Evolutionary conservation across 2,113 vertebrate genomes (phyloP).

Genomic region (Bubo bubo): DNA sequence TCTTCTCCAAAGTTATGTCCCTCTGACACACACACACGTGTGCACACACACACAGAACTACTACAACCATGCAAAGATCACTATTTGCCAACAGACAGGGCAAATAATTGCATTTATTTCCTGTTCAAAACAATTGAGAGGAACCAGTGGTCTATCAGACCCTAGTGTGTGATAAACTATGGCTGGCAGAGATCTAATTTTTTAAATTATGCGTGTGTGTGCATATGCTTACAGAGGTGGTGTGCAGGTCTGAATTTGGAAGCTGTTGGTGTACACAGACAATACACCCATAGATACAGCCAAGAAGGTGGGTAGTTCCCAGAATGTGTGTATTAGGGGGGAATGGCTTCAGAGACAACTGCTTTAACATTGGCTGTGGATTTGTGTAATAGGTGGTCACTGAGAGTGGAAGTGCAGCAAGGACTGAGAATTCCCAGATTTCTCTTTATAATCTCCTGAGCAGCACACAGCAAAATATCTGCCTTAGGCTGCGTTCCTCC

Average conservation of each 20-base stretch:
- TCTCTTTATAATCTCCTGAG: not conserved
- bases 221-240: not conserved
- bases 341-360: not conserved
- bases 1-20: not conserved
- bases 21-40: not conserved
- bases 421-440: not conserved
- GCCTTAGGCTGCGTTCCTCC: not conserved
- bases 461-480: not conserved
- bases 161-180: not conserved
- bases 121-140: not conserved
- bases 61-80: not conserved
- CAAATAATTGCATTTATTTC: not conserved
- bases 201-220: not conserved
- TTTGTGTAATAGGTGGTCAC: not conserved
- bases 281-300: not conserved
- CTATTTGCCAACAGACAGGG: not conserved
- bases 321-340: not conserved
- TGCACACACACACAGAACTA: accelerated
- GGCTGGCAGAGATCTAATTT: not conserved
- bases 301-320: not conserved
- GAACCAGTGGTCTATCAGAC: not conserved
- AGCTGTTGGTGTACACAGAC: not conserved
- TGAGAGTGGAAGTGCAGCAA: not conserved
- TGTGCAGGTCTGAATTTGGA: not conserved
- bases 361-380: not conserved